Evolutionary conservation across 1,140 invertebrate genomes (phyloP), one percentile per base, ranked within the genome.

Genomic region (Panagrolaimus sp.): DNA sequence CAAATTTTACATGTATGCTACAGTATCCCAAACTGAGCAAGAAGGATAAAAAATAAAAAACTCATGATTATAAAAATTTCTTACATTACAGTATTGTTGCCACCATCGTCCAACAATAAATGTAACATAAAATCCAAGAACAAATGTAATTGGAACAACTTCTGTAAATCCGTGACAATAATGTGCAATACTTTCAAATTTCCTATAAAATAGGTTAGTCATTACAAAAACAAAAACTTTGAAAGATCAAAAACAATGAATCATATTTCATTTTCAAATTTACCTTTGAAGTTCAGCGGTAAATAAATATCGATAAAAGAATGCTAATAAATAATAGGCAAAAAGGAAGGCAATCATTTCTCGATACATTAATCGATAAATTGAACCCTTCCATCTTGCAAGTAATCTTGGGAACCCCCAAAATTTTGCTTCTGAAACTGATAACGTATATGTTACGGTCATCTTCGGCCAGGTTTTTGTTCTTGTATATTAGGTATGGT

Each of bases 51-150:
- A n/a, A n/a, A n/a, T n/a, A n/a, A n/a, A 38, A 38, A 38, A 38
- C 32, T 38, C 2, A 38, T 4, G 7, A 38, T 38, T 38, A 4
- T 38, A 38, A 38, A 38, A 38, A 38, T 4, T 4, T 4, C 32
- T 38, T 4, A 90, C 89, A 0, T 88, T 87, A 78, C 87, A 88
- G 77, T 92, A 94, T 83, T 94, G 92, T 83, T 88, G 89, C 92
- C 92, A 94, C 92, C 92, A 95, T 80, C 92, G 86, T 78, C 90
- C 91, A 63, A 94, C 91, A 28, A 94, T 90, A 70, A 94, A 86
- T 73, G 89, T 91, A 47, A 95, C 92, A 85, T 94, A 95, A 86
- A 95, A 95, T 73, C 91, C 92, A 66, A 95, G 87, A 14, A 94
- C 91, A 86, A 95, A 94, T 12, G 92, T 92, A 89, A 95, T 67